phyloP scores from a whole-genome alignment of 2,113 vertebrate genomes.

The Narcine bancroftii region DNA sequence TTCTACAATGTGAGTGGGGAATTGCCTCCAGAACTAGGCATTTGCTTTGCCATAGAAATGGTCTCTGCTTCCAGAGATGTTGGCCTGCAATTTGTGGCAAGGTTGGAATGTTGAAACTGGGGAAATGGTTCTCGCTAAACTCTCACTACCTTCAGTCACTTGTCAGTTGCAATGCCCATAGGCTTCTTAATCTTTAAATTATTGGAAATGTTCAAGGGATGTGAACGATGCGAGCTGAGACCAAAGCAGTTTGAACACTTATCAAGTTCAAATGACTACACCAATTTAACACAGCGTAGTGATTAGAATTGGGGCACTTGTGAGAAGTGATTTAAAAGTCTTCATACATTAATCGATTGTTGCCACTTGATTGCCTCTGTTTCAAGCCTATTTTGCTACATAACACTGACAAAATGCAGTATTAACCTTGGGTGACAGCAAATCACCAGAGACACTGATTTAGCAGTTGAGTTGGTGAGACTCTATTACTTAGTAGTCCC shows the following conservation, averaged over 20 bases:
- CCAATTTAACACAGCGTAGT: slow-evolving; percentile 5
- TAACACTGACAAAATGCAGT: background rate
- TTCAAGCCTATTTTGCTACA: slow-evolving; percentile 5
- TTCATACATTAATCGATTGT: background rate
- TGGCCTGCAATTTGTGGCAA: too few relatives aligned
- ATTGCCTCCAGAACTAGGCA: background rate
- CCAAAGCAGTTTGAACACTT: slow-evolving; percentile 13
- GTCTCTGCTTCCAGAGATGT: background rate
- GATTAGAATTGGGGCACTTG: slow-evolving; percentile 28
- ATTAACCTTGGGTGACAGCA: background rate
- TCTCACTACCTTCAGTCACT: background rate
- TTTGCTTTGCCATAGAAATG: background rate
- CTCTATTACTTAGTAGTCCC: background rate
- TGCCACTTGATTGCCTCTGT: background rate
- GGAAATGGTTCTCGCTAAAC: background rate
- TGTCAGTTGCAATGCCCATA: background rate
- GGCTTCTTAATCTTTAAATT: background rate
- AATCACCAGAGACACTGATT: background rate
- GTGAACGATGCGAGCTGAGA: background rate
- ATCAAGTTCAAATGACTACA: slow-evolving; percentile 27
- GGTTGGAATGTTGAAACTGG: background rate
- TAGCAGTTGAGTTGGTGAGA: background rate
- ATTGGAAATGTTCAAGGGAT: slow-evolving; percentile 21
- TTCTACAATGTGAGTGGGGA: too few relatives aligned
- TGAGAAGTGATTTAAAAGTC: slow-evolving; percentile 20